These are phyloP conservation scores for Trachymyrmex cornetzi DNA, from an alignment of 1,140 invertebrate genomes.

Conservation along the genomic window DNA sequence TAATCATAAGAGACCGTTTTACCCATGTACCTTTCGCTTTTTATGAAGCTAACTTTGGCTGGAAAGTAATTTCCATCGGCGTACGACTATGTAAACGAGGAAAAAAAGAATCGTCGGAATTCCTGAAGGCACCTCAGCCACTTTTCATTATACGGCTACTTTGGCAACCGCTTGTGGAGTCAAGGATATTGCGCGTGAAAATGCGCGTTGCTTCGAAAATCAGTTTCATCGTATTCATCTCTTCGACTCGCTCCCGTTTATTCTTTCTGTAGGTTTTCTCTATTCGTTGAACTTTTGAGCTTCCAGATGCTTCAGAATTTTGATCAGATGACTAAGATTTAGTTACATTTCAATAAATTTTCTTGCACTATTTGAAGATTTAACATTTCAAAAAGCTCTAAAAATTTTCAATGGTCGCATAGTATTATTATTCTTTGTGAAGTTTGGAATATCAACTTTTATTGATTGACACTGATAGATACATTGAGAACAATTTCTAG, in stretches of 20 bases:
- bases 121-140: slow-evolving; percentile 6
- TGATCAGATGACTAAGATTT: background rate
- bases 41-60: slow-evolving; percentile 36
- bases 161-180: slow-evolving; percentile 6
- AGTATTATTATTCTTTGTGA: background rate
- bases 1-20: slow-evolving; percentile 2
- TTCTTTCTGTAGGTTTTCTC: background rate
- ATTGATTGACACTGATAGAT: background rate
- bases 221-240: slow-evolving; percentile 12
- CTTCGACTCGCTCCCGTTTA: background rate
- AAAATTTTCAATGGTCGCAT: background rate
- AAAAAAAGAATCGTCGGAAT: slow-evolving; percentile 44
- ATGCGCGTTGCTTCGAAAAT: slow-evolving; percentile 25
- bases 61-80: slow-evolving; percentile 39
- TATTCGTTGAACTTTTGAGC: background rate
- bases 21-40: slow-evolving; percentile 23
- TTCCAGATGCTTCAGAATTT: background rate
- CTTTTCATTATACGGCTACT: slow-evolving; percentile 58
- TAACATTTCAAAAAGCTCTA: background rate
- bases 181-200: slow-evolving; percentile 58
- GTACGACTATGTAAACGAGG: slow-evolving; percentile 11
- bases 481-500: too few relatives aligned
- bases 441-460: background rate
- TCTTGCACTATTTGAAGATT: background rate
- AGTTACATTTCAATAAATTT: background rate